phyloP scores from a whole-genome alignment of 2,113 vertebrate genomes.

The Rhegmatorhina hoffmannsi region DNA sequence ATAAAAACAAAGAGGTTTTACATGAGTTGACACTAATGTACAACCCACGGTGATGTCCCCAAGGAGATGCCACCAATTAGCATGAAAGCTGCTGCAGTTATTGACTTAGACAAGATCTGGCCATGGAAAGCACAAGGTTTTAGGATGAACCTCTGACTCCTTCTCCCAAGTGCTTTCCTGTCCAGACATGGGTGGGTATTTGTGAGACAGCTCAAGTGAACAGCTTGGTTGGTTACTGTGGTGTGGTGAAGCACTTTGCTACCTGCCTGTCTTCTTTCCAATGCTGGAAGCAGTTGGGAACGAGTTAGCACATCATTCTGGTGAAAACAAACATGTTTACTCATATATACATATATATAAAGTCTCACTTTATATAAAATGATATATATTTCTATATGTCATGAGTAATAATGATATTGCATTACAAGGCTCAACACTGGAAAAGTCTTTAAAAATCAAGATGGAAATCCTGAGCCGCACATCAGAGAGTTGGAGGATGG shows the following conservation, averaged over 20 bases:
- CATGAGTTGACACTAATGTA: background rate
- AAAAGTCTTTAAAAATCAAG: background rate
- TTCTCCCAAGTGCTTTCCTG: background rate
- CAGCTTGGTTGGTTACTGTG: background rate
- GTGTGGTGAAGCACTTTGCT: background rate
- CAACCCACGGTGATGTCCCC: background rate
- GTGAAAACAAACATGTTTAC: background rate
- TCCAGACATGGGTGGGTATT: accelerated
- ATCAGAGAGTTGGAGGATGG: background rate
- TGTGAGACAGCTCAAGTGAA: background rate
- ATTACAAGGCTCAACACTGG: accelerated
- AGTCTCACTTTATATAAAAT: background rate
- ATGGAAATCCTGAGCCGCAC: background rate
- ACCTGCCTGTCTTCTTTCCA: accelerated
- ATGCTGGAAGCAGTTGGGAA: background rate
- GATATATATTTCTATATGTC: background rate
- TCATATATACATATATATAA: accelerated
- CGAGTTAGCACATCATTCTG: background rate
- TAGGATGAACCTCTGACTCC: background rate
- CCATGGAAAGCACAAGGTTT: background rate
- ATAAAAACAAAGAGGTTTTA: background rate
- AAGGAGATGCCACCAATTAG: conserved; percentile 40
- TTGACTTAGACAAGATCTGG: background rate
- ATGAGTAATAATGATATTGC: background rate
- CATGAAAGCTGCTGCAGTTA: conserved; percentile 30